Base-by-base conservation (phyloP, 2,888 invertebrate species). In the Ectropis crepuscularia region DNA sequence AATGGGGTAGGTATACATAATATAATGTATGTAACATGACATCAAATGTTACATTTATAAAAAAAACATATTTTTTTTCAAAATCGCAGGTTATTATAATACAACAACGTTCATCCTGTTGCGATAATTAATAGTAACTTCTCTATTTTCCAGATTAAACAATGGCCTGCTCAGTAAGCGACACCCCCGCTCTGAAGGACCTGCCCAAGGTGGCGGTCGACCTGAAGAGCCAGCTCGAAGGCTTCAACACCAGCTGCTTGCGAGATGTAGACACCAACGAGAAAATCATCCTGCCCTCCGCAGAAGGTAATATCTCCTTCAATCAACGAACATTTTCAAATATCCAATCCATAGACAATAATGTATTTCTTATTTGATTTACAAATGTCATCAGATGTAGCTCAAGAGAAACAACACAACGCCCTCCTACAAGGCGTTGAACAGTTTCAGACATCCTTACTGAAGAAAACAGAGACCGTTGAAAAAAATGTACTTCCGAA, bases 201-300 rank as follows among this genome's bases (percentile, higher is more conserved):
- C 94, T 98, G 79, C 98, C 98, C 74, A 97, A 97, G 94, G 98
- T 98, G 72, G 96, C 97, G 74, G 95, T 95, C 61, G 97, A 97
- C 87, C 94, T 98, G 72, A 98, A 98, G 92, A 96, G 96, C 84
- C 98, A 98, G 93, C 94, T 99, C 77, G 97, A 98, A 89, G 96
- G 96, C 55, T 99, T 99, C 94, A 97, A 98, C 89, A 95, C 96
- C 67, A 95, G 96, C 81, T 96, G 96, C 81, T 94, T 99, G 87
- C 97, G 97, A 85, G 97, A 97, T 83, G 97, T 97, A 7, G 96
- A 96, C 77, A 98, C 98, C 62, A 95, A 96, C 73, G 98, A 98
- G 86, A 99, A 99, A 89, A 97, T 97, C 65, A 95, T 98, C 68
- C 94, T 99, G 78, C 99, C 99, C 63, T 97, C 98, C 48, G 98